A percentile compares a stretch with the other conserved stretches of the same genome.
Evolutionary conservation across 2,888 invertebrate species (phyloP).

Genomic region (Dermolepida albohirtum): DNA sequence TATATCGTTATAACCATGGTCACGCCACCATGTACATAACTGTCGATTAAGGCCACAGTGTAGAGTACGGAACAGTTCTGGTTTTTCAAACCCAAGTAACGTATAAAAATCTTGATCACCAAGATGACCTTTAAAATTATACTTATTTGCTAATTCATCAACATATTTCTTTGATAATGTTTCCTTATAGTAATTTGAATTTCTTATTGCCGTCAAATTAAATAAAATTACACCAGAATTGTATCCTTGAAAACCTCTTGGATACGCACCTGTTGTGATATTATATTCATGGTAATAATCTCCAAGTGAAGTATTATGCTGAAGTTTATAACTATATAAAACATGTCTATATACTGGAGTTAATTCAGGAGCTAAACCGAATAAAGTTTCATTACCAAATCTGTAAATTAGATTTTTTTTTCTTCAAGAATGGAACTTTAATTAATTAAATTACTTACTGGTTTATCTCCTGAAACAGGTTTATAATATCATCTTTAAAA

Average conservation of each 20-base stretch:
- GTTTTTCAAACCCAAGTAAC: constrained; percentile 76
- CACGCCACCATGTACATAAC: constrained; percentile 84
- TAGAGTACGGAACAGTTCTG: constrained; percentile 77
- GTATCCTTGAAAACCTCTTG: constrained; percentile 77
- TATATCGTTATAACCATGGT: constrained; percentile 78
- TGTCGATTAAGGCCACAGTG: constrained; percentile 87
- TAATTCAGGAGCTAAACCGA: constrained; percentile 79
- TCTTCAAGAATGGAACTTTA: background rate
- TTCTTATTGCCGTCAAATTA: constrained; percentile 74
- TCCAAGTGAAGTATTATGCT: constrained; percentile 73
- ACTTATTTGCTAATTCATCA: constrained; percentile 70
- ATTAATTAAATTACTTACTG: constrained; percentile 58
- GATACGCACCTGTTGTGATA: constrained; percentile 53
- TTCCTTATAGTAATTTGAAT: constrained; percentile 71
- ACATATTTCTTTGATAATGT: constrained; percentile 69
- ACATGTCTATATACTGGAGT: constrained; percentile 85
- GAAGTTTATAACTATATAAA: constrained; percentile 74
- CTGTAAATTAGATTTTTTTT: no score
- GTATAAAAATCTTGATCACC: constrained; percentile 89
- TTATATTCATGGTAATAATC: constrained; percentile 63
- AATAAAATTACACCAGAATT: constrained; percentile 85
- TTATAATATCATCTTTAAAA: constrained; percentile 75
- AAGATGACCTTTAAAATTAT: constrained; percentile 77
- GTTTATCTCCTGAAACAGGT: constrained; percentile 76
- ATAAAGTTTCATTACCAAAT: constrained; percentile 73